Conservation (phyloP, 2,113 vertebrate species). For the Axis porcinus region DNA sequence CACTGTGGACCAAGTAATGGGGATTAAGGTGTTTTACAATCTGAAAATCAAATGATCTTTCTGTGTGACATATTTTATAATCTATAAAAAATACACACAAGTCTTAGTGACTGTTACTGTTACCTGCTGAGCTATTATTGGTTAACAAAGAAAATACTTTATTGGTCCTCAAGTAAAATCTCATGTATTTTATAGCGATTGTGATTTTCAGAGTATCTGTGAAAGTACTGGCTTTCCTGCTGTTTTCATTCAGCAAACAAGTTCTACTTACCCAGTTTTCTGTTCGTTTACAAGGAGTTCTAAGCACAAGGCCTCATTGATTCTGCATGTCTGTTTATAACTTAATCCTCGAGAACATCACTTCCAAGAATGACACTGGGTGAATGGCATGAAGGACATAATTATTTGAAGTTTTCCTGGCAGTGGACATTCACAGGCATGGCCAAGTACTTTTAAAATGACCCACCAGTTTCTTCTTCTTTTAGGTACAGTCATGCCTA, state of each 20-base stretch:
- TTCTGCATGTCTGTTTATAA: not conserved
- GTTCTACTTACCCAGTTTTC: not conserved
- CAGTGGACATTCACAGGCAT: not conserved
- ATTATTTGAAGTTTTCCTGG: not conserved
- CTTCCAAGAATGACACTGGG: not conserved
- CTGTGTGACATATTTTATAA: not conserved
- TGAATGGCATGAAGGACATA: not conserved
- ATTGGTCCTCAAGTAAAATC: not conserved
- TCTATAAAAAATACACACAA: not conserved
- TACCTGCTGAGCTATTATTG: not conserved
- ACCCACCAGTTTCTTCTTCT: not conserved
- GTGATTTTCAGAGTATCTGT: slow-evolving; percentile 7
- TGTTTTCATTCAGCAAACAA: not conserved
- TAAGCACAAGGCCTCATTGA: not conserved
- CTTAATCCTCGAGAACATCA: not conserved
- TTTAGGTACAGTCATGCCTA: not conserved
- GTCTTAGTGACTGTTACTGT: not conserved
- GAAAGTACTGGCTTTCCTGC: not conserved
- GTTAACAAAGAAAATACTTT: slow-evolving; percentile 33
- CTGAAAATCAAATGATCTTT: not conserved
- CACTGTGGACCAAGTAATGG: not conserved
- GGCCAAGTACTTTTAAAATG: slow-evolving; percentile 7
- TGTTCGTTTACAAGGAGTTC: not conserved
- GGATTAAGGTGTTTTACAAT: not conserved
- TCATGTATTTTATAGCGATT: slow-evolving; percentile 21